phyloP scores from a whole-genome alignment of 2,797 vertebrate species.

The Botia almorhae region DNA sequence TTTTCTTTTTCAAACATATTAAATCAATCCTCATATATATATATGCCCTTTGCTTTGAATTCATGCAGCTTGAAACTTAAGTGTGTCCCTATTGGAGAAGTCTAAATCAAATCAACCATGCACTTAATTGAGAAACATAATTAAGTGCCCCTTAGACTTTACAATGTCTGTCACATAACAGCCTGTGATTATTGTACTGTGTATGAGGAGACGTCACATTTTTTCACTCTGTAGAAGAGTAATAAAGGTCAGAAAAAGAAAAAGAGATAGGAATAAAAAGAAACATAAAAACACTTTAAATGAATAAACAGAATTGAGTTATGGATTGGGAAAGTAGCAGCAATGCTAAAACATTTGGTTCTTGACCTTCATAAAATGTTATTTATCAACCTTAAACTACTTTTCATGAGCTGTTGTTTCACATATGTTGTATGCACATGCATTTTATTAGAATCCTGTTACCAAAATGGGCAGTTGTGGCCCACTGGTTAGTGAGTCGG shows the following conservation, averaged over 20 bases:
- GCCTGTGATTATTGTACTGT: neutral
- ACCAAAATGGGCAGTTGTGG: neutral
- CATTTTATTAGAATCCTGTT: neutral
- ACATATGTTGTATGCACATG: too few relatives aligned
- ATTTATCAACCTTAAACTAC: neutral
- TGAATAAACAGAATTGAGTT: too few relatives aligned
- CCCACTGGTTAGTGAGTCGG: too few relatives aligned
- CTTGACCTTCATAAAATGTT: neutral
- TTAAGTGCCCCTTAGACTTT: slow-evolving; percentile 27
- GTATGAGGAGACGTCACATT: neutral
- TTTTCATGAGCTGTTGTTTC: neutral
- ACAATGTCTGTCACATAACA: slow-evolving; percentile 19
- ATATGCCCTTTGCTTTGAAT: neutral
- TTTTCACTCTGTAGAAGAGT: too few relatives aligned
- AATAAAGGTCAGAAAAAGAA: too few relatives aligned
- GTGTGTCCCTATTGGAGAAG: neutral
- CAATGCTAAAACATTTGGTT: too few relatives aligned
- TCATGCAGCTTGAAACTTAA: slow-evolving; percentile 8
- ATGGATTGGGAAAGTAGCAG: too few relatives aligned
- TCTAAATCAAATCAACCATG: slow-evolving; percentile 31
- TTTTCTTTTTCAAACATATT: slow-evolving; percentile 1
- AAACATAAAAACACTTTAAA: too few relatives aligned
- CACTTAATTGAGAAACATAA: slow-evolving; percentile 35
- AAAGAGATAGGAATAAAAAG: too few relatives aligned
- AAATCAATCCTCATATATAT: slow-evolving; percentile 4